Evolutionary conservation across 2,113 vertebrate species (phyloP), one percentile per base, ranked within the genome.

Genomic region (Pachyramphus minor): DNA sequence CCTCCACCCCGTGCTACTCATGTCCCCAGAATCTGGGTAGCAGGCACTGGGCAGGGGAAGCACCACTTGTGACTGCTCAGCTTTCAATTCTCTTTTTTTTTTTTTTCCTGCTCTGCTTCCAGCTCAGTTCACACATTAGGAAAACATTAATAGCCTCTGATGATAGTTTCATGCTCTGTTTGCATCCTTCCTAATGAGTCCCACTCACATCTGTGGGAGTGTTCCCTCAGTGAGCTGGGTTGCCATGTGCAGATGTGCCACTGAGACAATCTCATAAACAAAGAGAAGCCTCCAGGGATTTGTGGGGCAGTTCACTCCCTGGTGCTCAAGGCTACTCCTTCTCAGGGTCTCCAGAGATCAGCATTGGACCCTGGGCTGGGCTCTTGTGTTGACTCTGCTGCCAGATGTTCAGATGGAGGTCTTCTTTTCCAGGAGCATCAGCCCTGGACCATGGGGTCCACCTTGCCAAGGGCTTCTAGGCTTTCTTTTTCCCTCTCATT

Each of bases 111-210:
- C 49, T 72, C 44, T n/a, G 13, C 95, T 96, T 97, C 90, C 62
- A 86, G 68, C 76, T 96, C 84, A 79, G 11, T 84, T 96, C 78
- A 69, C 35, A 21, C 50, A 59, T 94, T 92, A 90, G 84, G 91
- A 56, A 91, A 83, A 63, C 69, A 85, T 92, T 86, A 94, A 95
- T 94, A 94, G 85, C 30, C 71, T 93, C 72, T 64, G 81, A 94
- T 95, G 49, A 89, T 63, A 27, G 91, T 90, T 96, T 95, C 73
- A 89, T 6, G 95, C 95, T 96, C 94, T 93, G 91, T 93, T 95
- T 96, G 62, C 72, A 42, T 64, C 69, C 68, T n/a, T 93, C 31
- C 47, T 73, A 79, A 76, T 15, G 11, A 89, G 80, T 55, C 69
- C 60, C 23, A 9, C 56, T 63, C 30, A 7, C 35, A 69, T 73